Evolutionary conservation across 1,140 invertebrate species (phyloP), one percentile per base, ranked within the genome.

Genomic region (Papilio xuthus): DNA sequence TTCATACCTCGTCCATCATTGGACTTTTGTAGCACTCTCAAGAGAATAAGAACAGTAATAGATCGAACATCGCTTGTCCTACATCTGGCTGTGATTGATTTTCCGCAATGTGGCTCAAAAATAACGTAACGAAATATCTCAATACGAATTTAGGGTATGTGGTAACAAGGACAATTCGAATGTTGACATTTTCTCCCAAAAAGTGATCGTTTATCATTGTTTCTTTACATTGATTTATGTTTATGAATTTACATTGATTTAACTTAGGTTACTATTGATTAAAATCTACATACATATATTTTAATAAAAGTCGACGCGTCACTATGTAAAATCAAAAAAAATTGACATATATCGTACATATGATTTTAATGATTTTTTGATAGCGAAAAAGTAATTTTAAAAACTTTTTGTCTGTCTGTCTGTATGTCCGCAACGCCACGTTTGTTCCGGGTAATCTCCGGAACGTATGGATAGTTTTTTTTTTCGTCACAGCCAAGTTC

Each of bases 61-160:
- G 60, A 67, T 67, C 23, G 60, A 67, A 67, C 60, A 67, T 67
- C 60, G 60, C 60, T 67, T 28, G 60, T 67, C 60, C 60, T 67
- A 67, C 26, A 67, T 67, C 60, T 67, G 60, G 60, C 60, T 26
- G 60, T 67, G 60, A 67, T 67, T 67, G 60, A 67, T 67, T 67
- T 67, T 67, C 60, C 60, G 60, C 60, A 67, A 67, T 28, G 60
- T 67, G 26, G n/a, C 60, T 26, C 60, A 67, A 67, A 67, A 67
- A 67, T 67, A 67, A 67, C 60, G 23, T 67, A 28, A 67, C 60
- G 60, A 67, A 67, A 28, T 67, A 67, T 67, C 60, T 23, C 26
- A 28, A 12, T 28, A 67, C 60, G 23, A 15, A 67, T 67, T 67
- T 28, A 28, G 60, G 23, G 60, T 28, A 67, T 15, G 26, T 15